Percentiles rank a stretch among this genome's conserved stretches.
These are phyloP conservation scores for Temnothorax longispinosus DNA, from an alignment of 1,140 invertebrate genomes.

Conservation along the genomic window DNA sequence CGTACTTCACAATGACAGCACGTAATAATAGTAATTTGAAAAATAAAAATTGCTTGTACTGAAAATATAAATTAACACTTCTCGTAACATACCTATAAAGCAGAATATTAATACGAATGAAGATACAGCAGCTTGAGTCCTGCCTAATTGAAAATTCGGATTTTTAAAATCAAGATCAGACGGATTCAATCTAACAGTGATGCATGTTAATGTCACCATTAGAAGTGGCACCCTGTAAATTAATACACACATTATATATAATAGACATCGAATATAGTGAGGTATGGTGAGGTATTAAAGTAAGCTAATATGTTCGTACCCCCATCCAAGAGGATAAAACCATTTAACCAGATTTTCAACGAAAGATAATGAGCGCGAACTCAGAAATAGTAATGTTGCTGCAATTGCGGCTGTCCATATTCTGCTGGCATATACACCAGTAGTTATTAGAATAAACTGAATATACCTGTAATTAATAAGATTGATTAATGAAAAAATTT, in stretches of 20 bases:
- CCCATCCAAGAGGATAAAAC: conserved; percentile 92
- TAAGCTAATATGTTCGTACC: conserved; percentile 85
- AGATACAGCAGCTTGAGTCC: conserved; percentile 89
- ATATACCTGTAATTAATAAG: conserved; percentile 85
- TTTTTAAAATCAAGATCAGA: conserved; percentile 87
- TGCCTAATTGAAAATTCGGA: conserved; percentile 93
- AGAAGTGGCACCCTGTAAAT: conserved; percentile 86
- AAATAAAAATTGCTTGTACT: background rate
- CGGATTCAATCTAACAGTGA: conserved; percentile 70
- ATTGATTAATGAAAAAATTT: background rate
- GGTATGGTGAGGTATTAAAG: conserved; percentile 5
- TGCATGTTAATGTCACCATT: conserved; percentile 80
- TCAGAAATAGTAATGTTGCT: conserved; percentile 92
- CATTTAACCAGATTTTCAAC: conserved; percentile 91
- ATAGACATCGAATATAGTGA: background rate
- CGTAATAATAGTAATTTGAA: background rate
- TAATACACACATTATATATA: conserved; percentile 38
- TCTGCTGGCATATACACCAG: conserved; percentile 92
- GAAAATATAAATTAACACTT: conserved; percentile 7
- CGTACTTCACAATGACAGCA: background rate
- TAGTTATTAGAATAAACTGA: conserved; percentile 90
- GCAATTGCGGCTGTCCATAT: conserved; percentile 94
- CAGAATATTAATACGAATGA: conserved; percentile 89
- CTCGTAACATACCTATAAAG: conserved; percentile 87
- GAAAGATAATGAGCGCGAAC: conserved; percentile 93